phyloP scores from a whole-genome alignment of 1,140 invertebrate genomes.

The Drosophila miranda region DNA sequence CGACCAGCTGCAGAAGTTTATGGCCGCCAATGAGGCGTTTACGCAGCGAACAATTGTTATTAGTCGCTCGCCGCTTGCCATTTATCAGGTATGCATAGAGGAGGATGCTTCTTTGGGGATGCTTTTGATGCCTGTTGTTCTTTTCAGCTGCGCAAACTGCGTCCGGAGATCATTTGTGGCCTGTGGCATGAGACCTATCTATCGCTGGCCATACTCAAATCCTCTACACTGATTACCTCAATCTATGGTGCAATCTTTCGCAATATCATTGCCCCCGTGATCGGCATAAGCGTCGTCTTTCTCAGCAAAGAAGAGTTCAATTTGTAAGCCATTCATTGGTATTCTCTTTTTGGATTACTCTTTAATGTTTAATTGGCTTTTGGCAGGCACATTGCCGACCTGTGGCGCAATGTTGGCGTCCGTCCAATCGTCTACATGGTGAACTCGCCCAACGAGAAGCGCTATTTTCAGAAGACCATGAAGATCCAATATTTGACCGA shows the following conservation, averaged over 20 bases:
- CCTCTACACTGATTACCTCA: slow-evolving; percentile 76
- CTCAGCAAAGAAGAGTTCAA: slow-evolving; percentile 81
- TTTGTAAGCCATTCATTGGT: slow-evolving; percentile 56
- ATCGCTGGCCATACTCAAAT: slow-evolving; percentile 69
- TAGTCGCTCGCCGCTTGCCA: slow-evolving; percentile 71
- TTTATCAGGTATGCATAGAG: slow-evolving; percentile 65
- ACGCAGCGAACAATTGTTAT: slow-evolving; percentile 70
- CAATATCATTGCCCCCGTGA: slow-evolving; percentile 81
- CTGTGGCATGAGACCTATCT: slow-evolving; percentile 79
- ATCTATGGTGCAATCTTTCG: slow-evolving; percentile 79
- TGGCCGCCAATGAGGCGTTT: slow-evolving; percentile 62
- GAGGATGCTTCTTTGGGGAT: not conserved
- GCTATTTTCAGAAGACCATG: slow-evolving; percentile 81
- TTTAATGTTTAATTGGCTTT: not conserved
- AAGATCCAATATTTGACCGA: slow-evolving; percentile 82
- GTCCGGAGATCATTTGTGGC: slow-evolving; percentile 77
- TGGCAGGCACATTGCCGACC: slow-evolving; percentile 73
- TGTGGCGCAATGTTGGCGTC: slow-evolving; percentile 81
- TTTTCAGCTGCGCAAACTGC: slow-evolving; percentile 70
- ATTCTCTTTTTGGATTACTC: not conserved
- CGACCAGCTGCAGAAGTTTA: slow-evolving; percentile 65
- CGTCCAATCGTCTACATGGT: slow-evolving; percentile 81
- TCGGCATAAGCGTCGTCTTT: slow-evolving; percentile 81
- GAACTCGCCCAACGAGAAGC: slow-evolving; percentile 82
- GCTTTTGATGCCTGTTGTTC: not conserved